Base-by-base conservation (phyloP, 2,113 vertebrate genomes). In the Silurus meridionalis region DNA sequence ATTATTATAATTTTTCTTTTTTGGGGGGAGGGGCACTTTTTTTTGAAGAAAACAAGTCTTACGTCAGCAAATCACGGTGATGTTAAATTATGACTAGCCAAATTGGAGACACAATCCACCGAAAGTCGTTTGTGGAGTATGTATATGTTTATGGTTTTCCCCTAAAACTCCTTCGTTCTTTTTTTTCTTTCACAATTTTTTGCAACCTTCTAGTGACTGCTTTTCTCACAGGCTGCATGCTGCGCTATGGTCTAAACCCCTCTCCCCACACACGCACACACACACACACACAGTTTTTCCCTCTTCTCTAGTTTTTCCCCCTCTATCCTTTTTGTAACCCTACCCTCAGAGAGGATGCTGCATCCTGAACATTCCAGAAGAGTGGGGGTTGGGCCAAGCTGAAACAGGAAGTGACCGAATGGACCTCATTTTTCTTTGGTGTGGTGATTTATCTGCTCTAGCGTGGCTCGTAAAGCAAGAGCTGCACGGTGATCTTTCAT, bases 351-450 rank as follows among this genome's bases (percentile, higher is more conserved):
- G 88, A 74, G 88, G 88, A 89, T 90, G 64, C 90, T 81, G 89
- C 91, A 89, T 90, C 89, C 88, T 85, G 80, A 89, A 85, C 93
- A 95, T 95, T 95, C 95, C 95, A 91, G 86, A 10, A 25, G 9
- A 85, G 58, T 37, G 23, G 89, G 87, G 83, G 72, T 25, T 37
- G 94, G 25, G 89, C 88, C 89, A 90, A 92, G 90, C 93, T 89
- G 89, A 93, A 89, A 90, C 87, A 91, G 94, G 93, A 96, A 95
- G 91, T 92, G 91, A 92, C 92, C 92, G 83, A 89, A 90, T 94
- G 93, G 93, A 94, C 93, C 91, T 91, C 87, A 91, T 92, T 85
- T 86, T 52, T 86, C 92, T 92, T 92, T 90, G 91, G 90, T 89
- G 85, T 90, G 21, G 17, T 92, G 93, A 92, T 94, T 91, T 89